Percentiles rank a stretch among this genome's conserved stretches.
Evolutionary conservation across 2,113 vertebrate genomes (phyloP).

Genomic region (Oryzias melastigma): DNA sequence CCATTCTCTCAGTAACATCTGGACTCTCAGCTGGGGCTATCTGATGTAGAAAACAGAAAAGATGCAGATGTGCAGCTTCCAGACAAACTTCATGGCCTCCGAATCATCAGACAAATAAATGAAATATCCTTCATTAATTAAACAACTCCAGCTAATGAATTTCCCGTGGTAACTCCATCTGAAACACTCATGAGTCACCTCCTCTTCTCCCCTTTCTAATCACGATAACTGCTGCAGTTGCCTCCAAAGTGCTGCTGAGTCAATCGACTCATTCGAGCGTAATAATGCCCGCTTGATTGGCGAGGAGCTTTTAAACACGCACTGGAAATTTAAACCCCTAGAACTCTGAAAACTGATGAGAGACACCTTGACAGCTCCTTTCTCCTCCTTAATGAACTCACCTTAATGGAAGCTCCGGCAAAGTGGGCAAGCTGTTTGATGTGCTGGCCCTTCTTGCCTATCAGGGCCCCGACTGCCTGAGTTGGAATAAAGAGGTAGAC

Average conservation of each 20-base stretch:
- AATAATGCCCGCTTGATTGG: background rate
- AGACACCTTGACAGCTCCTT: background rate
- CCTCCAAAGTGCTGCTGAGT: slow-evolving; percentile 35
- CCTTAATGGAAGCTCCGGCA: slow-evolving; percentile 95
- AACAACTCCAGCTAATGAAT: slow-evolving; percentile 2
- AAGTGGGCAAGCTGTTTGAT: slow-evolving; percentile 95
- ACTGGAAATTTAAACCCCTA: background rate
- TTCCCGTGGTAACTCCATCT: slow-evolving; percentile 13
- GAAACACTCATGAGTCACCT: slow-evolving; percentile 36
- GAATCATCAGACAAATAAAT: background rate
- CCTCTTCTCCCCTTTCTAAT: slow-evolving; percentile 24
- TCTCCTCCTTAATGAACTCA: slow-evolving; percentile 50
- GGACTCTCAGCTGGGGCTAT: slow-evolving; percentile 91
- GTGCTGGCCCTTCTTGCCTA: slow-evolving; percentile 95
- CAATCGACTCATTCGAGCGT: slow-evolving; percentile 9
- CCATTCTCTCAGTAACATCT: slow-evolving; percentile 87
- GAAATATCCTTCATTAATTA: background rate
- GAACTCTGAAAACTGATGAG: background rate
- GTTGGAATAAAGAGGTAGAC: slow-evolving; percentile 95
- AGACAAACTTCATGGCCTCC: background rate
- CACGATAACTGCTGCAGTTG: slow-evolving; percentile 28
- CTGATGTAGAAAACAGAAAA: slow-evolving; percentile 62
- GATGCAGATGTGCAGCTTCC: background rate
- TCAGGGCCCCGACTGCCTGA: slow-evolving; percentile 94
- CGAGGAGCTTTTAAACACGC: background rate